Evolutionary conservation across 2,797 vertebrate species (phyloP).

Genomic region (Prunella strophiata): DNA sequence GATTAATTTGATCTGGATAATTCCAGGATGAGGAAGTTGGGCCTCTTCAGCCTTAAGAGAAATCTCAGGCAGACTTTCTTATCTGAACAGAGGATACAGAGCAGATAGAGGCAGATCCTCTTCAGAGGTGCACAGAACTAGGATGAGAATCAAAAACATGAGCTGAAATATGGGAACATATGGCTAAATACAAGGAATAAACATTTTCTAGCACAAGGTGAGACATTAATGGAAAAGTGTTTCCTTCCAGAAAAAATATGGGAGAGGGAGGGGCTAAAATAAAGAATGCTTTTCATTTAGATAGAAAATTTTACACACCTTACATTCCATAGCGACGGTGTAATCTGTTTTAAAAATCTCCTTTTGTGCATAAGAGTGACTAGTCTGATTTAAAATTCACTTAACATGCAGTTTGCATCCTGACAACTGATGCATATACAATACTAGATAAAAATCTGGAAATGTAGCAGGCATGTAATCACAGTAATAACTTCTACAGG

Average conservation of each 20-base stretch:
- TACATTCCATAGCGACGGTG: neutral
- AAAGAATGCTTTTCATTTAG: neutral
- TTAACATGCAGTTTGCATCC: neutral
- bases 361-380: neutral
- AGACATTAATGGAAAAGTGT: neutral
- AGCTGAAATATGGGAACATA: neutral
- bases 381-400: neutral
- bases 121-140: neutral
- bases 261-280: fast-evolving
- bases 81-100: neutral
- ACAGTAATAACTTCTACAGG: neutral
- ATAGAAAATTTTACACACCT: neutral
- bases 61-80: neutral
- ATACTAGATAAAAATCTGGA: neutral
- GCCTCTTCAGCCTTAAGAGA: neutral
- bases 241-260: neutral
- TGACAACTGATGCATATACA: neutral
- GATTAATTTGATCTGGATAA: neutral
- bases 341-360: neutral
- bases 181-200: neutral
- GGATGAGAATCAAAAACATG: neutral
- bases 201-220: neutral
- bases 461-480: neutral
- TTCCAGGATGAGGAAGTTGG: neutral
- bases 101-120: neutral